phyloP scores from a whole-genome alignment of 1,140 invertebrate genomes.

The Drosophila auraria region DNA sequence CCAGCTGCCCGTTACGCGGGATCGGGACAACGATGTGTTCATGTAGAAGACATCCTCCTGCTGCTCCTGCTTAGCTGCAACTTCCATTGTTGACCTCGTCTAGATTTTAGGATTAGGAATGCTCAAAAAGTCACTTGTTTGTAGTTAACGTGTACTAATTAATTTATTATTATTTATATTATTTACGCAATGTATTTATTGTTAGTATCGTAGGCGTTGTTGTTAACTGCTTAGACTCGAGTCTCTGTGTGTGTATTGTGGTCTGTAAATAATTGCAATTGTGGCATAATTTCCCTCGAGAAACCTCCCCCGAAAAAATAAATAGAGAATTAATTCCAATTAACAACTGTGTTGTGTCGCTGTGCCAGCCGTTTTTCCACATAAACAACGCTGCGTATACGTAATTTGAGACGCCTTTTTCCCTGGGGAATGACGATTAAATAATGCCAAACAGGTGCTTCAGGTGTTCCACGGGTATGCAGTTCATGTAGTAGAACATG shows the following conservation, averaged over 20 bases:
- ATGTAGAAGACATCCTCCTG: conserved; percentile 44
- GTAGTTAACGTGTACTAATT: conserved; percentile 72
- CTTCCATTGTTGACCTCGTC: conserved; percentile 46
- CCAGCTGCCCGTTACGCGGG: conserved; percentile 48
- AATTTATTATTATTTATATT: conserved; percentile 63
- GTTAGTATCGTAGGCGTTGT: conserved; percentile 64
- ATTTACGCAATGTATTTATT: conserved; percentile 70
- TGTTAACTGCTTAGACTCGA: conserved; percentile 60
- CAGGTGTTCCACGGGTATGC: conserved; percentile 49
- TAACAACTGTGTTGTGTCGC: conserved; percentile 32
- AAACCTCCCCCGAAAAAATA: conserved; percentile 11
- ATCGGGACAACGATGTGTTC: conserved; percentile 51
- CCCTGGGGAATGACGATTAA: neutral
- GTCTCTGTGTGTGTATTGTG: conserved; percentile 51
- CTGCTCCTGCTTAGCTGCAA: conserved; percentile 7
- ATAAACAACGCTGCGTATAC: conserved; percentile 24
- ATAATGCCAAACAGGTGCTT: conserved; percentile 59
- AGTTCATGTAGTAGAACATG: conserved; percentile 54
- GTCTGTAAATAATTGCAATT: conserved; percentile 74
- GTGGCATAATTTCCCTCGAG: conserved; percentile 48
- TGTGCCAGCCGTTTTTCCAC: conserved; percentile 9
- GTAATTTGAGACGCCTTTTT: conserved; percentile 19
- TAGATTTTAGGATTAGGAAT: conserved; percentile 49
- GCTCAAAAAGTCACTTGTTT: conserved; percentile 81
- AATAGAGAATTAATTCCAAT: conserved; percentile 50